Evolutionary conservation across 1,140 invertebrate genomes (phyloP), one percentile per base, ranked within the genome.

Genomic region (Mercenaria mercenaria): DNA sequence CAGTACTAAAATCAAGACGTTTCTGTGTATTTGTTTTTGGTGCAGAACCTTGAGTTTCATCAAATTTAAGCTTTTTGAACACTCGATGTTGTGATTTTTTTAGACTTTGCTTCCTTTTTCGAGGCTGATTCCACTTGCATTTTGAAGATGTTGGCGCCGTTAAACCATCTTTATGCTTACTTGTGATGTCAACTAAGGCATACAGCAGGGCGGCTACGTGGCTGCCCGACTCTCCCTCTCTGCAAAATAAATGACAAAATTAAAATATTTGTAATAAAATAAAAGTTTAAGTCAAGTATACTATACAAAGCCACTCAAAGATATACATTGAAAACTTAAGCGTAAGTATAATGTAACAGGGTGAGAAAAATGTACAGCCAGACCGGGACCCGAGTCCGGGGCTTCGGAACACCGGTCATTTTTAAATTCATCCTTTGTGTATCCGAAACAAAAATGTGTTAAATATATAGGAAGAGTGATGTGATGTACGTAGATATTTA

Each of bases 191-290:
- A 10, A 39, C 13, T 11, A 88, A 23, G 18, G 85, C 85, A 80
- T 88, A 88, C 56, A 79, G 20, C 26, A 88, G n/a, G 3, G 85
- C 85, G 11, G 26, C 85, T 26, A 88, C 61, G 47, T 88, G 85
- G 47, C 67, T 88, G n/a, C 50, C 79, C 1, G 11, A 72, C 67
- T 79, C 85, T 47, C 74, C 85, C 6, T 26, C 29, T 32, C 85
- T 88, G 85, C 64, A 88, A 88, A 8, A 47, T 47, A 47, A 6
- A 47, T 47, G 15, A 47, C n/a, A n/a, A n/a, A n/a, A n/a, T n/a
- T n/a, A n/a, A n/a, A n/a, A n/a, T n/a, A n/a, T n/a, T n/a, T n/a
- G n/a, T n/a, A n/a, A n/a, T n/a, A n/a, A n/a, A n/a, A n/a, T n/a
- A n/a, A n/a, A n/a, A n/a, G n/a, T n/a, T n/a, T n/a, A n/a, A n/a